phyloP scores from a whole-genome alignment of 2,113 vertebrate genomes.

The Struthio camelus region DNA sequence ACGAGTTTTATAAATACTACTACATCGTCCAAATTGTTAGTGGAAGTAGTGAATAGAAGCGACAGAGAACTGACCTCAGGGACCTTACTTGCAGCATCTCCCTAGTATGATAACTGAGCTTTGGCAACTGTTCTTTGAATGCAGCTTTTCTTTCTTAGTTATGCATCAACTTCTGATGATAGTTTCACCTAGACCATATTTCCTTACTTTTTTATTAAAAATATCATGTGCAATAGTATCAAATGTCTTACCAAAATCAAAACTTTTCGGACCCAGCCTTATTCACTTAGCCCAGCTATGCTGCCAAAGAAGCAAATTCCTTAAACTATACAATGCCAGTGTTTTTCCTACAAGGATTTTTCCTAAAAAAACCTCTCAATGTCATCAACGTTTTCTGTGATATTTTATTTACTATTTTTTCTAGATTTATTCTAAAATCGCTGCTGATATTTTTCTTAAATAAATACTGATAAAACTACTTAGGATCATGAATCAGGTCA shows the following conservation, averaged over 20 bases:
- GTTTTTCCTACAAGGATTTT: background rate
- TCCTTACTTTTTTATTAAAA: background rate
- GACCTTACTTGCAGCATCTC: slow-evolving; percentile 50
- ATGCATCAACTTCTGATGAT: slow-evolving; percentile 12
- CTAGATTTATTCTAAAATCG: background rate
- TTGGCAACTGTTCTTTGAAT: slow-evolving; percentile 24
- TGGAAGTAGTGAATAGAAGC: slow-evolving; percentile 47
- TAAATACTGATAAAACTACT: background rate
- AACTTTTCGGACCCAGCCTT: background rate
- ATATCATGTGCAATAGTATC: background rate
- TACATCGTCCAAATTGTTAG: slow-evolving; percentile 14
- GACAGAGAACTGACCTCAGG: slow-evolving; percentile 44
- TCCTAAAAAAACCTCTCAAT: background rate
- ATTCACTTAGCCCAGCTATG: background rate
- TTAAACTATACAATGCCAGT: background rate
- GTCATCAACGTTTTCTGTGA: background rate
- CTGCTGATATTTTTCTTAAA: background rate
- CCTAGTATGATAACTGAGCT: slow-evolving; percentile 38
- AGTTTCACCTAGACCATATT: background rate
- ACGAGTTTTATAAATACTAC: slow-evolving; percentile 32
- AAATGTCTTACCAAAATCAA: background rate
- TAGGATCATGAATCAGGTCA: background rate
- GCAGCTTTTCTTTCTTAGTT: slow-evolving; percentile 48
- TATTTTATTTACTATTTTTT: background rate
- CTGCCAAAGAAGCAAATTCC: background rate